Percentiles rank a stretch among this genome's conserved stretches.
Conservation (phyloP, 2,797 vertebrate genomes). For the Siniperca obscura region DNA sequence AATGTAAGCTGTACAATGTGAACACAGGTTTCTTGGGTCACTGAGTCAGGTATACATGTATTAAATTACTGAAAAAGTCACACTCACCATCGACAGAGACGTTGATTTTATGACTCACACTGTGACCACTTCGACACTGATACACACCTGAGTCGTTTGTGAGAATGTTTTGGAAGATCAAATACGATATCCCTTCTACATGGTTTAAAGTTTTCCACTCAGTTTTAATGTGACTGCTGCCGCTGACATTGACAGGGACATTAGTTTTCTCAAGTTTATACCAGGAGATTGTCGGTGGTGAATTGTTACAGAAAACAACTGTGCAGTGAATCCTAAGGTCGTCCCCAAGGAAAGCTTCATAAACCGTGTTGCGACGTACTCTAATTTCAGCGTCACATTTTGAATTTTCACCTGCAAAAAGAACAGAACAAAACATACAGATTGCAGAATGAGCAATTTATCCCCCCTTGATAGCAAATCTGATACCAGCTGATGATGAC, state of each 20-base stretch:
- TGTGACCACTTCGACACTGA: accelerated
- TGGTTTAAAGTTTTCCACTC: accelerated
- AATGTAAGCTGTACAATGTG: neutral
- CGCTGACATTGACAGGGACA: neutral
- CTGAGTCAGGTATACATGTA: neutral
- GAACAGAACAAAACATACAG: constrained; percentile 69
- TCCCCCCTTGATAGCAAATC: neutral
- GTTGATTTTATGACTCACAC: neutral
- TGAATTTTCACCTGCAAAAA: constrained; percentile 27
- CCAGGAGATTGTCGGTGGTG: constrained; percentile 46
- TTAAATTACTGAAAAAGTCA: neutral
- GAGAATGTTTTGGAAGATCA: constrained; percentile 41
- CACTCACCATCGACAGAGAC: constrained; percentile 55
- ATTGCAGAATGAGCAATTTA: neutral
- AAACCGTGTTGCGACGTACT: neutral
- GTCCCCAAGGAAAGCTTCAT: accelerated
- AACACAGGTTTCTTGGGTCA: neutral
- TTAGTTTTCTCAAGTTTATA: accelerated
- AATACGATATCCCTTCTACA: accelerated
- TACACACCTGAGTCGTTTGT: constrained; percentile 22
- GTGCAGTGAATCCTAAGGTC: neutral
- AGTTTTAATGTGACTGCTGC: neutral
- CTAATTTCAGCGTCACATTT: accelerated
- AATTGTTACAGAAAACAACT: neutral
- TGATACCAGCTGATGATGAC: neutral